phyloP scores from a whole-genome alignment of 2,797 vertebrate genomes.

The Enteromius trimaculatus region DNA sequence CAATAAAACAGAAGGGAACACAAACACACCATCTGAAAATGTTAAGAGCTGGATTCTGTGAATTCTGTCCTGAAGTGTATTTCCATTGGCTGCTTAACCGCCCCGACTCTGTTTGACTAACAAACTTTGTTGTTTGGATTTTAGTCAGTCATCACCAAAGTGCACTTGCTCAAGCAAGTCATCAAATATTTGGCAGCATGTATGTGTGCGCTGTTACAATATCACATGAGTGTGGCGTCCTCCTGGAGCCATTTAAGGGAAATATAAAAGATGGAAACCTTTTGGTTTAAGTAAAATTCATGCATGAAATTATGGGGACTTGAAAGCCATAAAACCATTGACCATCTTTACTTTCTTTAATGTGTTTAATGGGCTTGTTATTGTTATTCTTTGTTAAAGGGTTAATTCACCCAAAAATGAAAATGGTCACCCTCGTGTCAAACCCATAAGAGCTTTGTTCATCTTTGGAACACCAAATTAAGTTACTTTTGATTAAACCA shows the following conservation, averaged over 20 bases:
- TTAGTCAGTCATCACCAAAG: constrained; percentile 55
- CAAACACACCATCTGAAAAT: constrained; percentile 50
- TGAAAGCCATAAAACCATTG: not conserved
- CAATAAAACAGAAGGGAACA: too few relatives aligned
- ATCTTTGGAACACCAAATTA: not conserved
- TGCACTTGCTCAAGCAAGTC: constrained; percentile 53
- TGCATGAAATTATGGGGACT: not conserved
- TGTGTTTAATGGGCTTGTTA: not conserved
- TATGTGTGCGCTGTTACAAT: constrained; percentile 4
- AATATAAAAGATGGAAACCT: constrained; percentile 25
- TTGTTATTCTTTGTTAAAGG: not conserved
- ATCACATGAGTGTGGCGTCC: not conserved
- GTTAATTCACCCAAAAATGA: not conserved
- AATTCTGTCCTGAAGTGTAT: constrained; percentile 45
- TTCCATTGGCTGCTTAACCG: constrained; percentile 49
- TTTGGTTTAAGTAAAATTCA: constrained; percentile 3
- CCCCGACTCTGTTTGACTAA: constrained; percentile 44
- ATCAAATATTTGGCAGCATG: constrained; percentile 54
- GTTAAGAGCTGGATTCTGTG: constrained; percentile 48
- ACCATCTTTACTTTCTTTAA: not conserved
- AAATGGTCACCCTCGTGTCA: not conserved
- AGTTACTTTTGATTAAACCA: too few relatives aligned
- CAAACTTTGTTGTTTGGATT: constrained; percentile 49
- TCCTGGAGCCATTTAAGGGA: constrained; percentile 47
- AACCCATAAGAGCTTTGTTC: not conserved